Base-by-base conservation (phyloP, 2,888 invertebrate genomes). In the Pollenia amentaria region DNA sequence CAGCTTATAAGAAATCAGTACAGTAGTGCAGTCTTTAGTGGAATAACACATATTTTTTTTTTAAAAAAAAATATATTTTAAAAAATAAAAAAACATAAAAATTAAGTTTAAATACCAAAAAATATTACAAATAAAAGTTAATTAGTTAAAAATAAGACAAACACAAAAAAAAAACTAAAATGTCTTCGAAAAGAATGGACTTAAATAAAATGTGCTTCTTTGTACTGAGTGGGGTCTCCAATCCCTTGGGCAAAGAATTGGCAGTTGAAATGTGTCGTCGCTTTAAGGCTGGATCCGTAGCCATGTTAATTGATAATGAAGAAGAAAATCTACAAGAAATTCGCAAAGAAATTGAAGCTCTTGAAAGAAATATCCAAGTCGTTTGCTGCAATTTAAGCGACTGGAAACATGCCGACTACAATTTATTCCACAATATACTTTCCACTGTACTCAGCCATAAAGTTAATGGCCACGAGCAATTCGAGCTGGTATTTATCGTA, bases 181-280 rank as follows among this genome's bases (percentile, higher is more conserved):
- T 92, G 92, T 89, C 90, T 81, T 89, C 90, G 72, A 92, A 90
- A 87, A 91, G 88, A 90, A 91, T 96, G 91, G 94, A 96, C 91
- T 94, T 96, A 85, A 94, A 94, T 2, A 95, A 95, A 89, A 93
- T 94, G 67, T 94, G 95, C 11, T 95, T 95, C 90, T 94, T 95
- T 90, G 92, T 98, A 64, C 93, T 98, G 48, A 97, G 98, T 14
- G 99, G 99, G 14, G 97, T 97, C 0, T 97, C 97, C 75, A 92
- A 96, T 92, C 97, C 98, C 42, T 96, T 98, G 76, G 98, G 98
- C 10, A 94, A 95, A 90, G 95, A 96, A 76, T 95, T 98, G 73
- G 96, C 97, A 2, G 93, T 96, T 78, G 95, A 96, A 91, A 94
- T 97, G 87, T 95, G 97, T 0, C 94, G 95, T 88, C 94, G 95